A percentile compares a stretch with the other conserved stretches of the same genome.
phyloP scores from a whole-genome alignment of 2,113 vertebrate species.

The Elachura formosa region DNA sequence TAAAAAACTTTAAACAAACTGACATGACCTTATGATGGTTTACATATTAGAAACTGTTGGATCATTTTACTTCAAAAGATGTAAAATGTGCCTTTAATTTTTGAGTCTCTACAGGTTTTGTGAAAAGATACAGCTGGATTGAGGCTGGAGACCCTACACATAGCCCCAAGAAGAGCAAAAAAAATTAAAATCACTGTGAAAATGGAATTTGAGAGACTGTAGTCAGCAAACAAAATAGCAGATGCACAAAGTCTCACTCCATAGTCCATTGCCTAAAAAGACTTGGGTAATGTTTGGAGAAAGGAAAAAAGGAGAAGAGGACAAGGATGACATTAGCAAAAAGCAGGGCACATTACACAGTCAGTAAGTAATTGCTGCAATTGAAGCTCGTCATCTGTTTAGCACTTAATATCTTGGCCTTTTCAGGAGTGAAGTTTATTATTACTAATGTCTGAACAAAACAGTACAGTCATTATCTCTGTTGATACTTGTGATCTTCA shows the following conservation, averaged over 20 bases:
- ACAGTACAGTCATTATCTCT: background rate
- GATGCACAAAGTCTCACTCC: background rate
- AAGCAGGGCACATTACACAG: background rate
- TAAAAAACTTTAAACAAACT: background rate
- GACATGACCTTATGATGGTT: background rate
- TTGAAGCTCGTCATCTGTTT: slow-evolving; percentile 47
- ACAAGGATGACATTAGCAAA: background rate
- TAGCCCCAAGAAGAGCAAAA: fast-evolving
- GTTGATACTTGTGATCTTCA: background rate
- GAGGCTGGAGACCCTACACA: background rate
- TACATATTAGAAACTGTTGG: background rate
- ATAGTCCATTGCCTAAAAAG: background rate
- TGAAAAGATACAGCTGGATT: background rate
- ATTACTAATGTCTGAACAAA: slow-evolving; percentile 11
- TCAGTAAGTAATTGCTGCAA: slow-evolving; percentile 42
- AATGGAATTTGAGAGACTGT: background rate
- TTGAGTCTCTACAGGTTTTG: background rate
- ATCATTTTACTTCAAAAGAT: background rate
- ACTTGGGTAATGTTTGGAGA: background rate
- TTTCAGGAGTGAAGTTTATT: slow-evolving; percentile 38
- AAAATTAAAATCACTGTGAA: background rate
- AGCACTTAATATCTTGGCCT: slow-evolving; percentile 26
- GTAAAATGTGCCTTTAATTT: background rate
- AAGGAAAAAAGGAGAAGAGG: background rate
- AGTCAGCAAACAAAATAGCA: background rate